Conservation (phyloP, 2,888 invertebrate genomes). For the Kryphioiulus occultus region DNA sequence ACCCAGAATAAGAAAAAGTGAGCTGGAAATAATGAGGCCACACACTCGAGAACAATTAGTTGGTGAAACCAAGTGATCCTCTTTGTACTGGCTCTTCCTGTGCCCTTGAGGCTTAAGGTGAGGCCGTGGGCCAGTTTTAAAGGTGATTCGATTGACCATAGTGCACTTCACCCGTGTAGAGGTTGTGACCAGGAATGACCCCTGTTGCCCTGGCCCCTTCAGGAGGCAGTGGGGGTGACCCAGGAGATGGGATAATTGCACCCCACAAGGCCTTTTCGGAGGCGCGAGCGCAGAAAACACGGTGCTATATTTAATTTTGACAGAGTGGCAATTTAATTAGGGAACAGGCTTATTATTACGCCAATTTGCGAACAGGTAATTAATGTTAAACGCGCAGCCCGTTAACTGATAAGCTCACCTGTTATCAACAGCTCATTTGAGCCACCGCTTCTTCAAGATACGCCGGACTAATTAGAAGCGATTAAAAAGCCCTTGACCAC, state of each 20-base stretch:
- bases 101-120: slow-evolving; percentile 26
- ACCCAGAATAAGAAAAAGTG: not conserved
- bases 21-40: slow-evolving; percentile 3
- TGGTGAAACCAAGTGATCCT: slow-evolving; percentile 1
- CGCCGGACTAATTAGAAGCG: not conserved
- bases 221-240: not conserved
- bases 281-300: not conserved
- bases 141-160: slow-evolving; percentile 2
- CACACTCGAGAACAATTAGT: slow-evolving; percentile 3
- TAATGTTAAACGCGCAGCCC: not conserved
- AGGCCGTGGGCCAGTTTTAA: not conserved
- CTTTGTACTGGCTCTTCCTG: not conserved
- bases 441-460: not conserved
- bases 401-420: slow-evolving; percentile 19
- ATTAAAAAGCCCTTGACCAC: slow-evolving; percentile 13
- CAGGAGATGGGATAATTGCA: not conserved
- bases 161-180: not conserved
- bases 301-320: slow-evolving; percentile 26
- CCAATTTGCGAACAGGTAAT: slow-evolving; percentile 31
- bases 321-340: slow-evolving; percentile 26
- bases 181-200: slow-evolving; percentile 3
- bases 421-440: slow-evolving; percentile 12
- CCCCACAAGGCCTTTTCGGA: not conserved
- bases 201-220: not conserved
- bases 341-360: slow-evolving; percentile 8